These are phyloP conservation scores for Parazoanthus darwini DNA, from an alignment of 92 coral and sea anemone species.

Conservation along the genomic window DNA sequence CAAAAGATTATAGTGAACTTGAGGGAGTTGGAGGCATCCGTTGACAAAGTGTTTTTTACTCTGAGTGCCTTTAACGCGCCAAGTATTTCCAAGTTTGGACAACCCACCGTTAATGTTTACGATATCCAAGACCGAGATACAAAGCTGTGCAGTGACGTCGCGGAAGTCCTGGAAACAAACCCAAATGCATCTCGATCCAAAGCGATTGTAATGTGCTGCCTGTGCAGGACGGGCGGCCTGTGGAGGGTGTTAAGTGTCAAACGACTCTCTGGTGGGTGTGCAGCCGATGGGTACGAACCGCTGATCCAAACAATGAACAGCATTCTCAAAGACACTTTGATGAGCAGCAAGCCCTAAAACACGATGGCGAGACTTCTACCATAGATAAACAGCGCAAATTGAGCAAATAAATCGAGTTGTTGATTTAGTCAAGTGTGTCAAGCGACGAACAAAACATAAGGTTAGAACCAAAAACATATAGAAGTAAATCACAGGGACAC, in stretches of 20 bases:
- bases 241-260: slow-evolving; percentile 24
- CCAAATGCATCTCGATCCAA: slow-evolving; percentile 2
- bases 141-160: slow-evolving; percentile 14
- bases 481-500: too few species aligned
- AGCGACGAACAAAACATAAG: not conserved
- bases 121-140: slow-evolving; percentile 1
- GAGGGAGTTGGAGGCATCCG: not conserved
- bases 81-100: slow-evolving; percentile 7
- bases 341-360: not conserved
- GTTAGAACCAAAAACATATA: too few species aligned
- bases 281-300: slow-evolving; percentile 25
- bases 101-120: slow-evolving; percentile 8
- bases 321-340: not conserved
- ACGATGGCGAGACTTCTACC: too few species aligned
- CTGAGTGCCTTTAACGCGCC: slow-evolving; percentile 21
- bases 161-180: slow-evolving; percentile 21
- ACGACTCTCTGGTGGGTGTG: slow-evolving; percentile 3
- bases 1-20: slow-evolving; percentile 16
- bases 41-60: slow-evolving; percentile 24
- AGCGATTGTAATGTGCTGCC: slow-evolving; percentile 21
- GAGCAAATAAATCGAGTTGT: not conserved
- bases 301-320: slow-evolving; percentile 10
- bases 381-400: not conserved
- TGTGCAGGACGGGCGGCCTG: not conserved
- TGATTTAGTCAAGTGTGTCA: not conserved